Conservation (phyloP, 2,888 invertebrate species). For the Chloromyia formosa region DNA sequence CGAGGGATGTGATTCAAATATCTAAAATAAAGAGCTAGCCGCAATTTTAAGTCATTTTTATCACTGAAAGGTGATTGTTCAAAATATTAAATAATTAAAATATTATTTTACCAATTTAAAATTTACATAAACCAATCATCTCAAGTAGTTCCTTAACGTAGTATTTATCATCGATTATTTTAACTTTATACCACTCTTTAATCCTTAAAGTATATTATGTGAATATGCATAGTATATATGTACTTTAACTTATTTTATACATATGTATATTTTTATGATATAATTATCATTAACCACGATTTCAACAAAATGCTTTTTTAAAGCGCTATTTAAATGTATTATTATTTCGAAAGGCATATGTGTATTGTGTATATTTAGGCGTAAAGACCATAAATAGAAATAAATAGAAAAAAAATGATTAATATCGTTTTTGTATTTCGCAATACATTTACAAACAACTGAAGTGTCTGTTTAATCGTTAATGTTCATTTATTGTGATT, state of each 20-base stretch:
- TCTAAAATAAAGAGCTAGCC: no score
- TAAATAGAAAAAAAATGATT: no score
- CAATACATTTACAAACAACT: no score
- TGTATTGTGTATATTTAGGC: neutral
- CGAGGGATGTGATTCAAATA: no score
- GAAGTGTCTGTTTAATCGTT: no score
- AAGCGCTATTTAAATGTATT: conserved; percentile 18
- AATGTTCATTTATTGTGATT: no score
- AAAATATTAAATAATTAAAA: no score
- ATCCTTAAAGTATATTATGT: neutral
- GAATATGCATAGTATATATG: conserved; percentile 1
- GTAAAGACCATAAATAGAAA: no score
- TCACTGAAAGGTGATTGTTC: no score
- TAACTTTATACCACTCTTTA: conserved; percentile 3
- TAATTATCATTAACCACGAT: conserved; percentile 29
- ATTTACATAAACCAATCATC: neutral
- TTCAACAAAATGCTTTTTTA: conserved; percentile 19
- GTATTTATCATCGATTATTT: neutral
- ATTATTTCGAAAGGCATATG: neutral
- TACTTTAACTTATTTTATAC: neutral
- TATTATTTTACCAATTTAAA: no score
- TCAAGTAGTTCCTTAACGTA: conserved; percentile 3
- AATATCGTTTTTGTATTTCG: no score
- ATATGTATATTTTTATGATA: conserved; percentile 4
- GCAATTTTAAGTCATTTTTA: no score